These are phyloP conservation scores for Linepithema humile DNA, from an alignment of 1,140 invertebrate species.

Conservation along the genomic window DNA sequence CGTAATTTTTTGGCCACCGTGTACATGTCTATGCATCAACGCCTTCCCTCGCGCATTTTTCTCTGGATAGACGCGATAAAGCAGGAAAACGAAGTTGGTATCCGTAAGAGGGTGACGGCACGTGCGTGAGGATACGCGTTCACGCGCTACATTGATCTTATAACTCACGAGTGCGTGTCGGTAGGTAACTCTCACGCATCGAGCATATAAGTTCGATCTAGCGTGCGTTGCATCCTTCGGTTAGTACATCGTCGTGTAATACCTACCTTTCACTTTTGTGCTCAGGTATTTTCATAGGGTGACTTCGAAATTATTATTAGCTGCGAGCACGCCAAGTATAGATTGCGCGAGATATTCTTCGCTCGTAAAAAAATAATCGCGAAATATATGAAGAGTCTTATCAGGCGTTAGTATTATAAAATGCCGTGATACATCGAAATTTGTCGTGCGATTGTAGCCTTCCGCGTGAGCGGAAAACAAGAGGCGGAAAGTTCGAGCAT, in stretches of 20 bases:
- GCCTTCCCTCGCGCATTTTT: conserved; percentile 53
- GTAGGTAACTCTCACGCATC: conserved; percentile 67
- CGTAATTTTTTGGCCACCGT: conserved; percentile 17
- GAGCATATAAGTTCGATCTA: conserved; percentile 31
- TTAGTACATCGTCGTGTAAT: conserved; percentile 25
- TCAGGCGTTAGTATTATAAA: not conserved
- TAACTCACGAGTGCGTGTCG: conserved; percentile 73
- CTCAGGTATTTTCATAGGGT: not conserved
- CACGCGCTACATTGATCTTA: conserved; percentile 79
- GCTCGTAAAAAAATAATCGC: not conserved
- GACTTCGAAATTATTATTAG: conserved; percentile 50
- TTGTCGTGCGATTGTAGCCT: not conserved
- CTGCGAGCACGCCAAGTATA: not conserved
- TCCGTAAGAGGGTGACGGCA: conserved; percentile 51
- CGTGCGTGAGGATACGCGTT: conserved; percentile 73
- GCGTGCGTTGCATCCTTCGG: conserved; percentile 33
- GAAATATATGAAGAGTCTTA: not conserved
- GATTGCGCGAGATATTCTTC: too few relatives aligned
- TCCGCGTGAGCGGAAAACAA: not conserved
- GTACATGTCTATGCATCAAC: conserved; percentile 31
- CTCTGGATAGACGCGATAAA: conserved; percentile 60
- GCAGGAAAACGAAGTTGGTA: conserved; percentile 62
- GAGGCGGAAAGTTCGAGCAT: not conserved
- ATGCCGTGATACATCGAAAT: not conserved
- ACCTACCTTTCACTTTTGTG: not conserved